A percentile compares a stretch with the other conserved stretches of the same genome.
phyloP scores from a whole-genome alignment of 64 coral and sea anemone species.

The Trachythela sp. region DNA sequence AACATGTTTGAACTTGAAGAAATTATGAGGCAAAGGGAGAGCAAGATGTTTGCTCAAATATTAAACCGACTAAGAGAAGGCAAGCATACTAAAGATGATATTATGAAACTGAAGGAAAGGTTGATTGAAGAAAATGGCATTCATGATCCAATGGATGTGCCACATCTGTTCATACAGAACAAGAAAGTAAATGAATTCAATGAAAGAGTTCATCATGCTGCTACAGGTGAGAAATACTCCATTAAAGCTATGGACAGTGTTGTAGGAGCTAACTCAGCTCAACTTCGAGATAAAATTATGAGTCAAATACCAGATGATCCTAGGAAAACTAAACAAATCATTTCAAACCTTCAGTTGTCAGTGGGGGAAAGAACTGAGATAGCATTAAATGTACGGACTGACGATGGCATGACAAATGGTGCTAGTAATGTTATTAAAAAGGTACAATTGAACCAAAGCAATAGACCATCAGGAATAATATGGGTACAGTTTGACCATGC shows the following conservation, averaged over 20 bases:
- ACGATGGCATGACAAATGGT: not conserved
- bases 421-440: constrained; percentile 2
- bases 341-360: not conserved
- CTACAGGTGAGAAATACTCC: too few species aligned
- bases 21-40: too few species aligned
- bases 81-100: too few species aligned
- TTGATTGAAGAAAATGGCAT: too few species aligned
- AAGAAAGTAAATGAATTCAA: not conserved
- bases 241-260: too few species aligned
- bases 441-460: not conserved
- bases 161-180: not conserved
- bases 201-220: not conserved
- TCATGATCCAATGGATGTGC: not conserved
- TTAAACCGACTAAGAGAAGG: too few species aligned
- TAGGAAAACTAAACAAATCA: not conserved
- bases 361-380: constrained; percentile 2
- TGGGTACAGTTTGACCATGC: not conserved
- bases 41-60: too few species aligned
- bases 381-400: not conserved
- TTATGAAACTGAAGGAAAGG: too few species aligned
- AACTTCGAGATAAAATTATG: not conserved
- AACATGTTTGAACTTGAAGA: too few species aligned
- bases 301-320: constrained; percentile 12
- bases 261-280: not conserved
- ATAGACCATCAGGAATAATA: not conserved